Base-by-base conservation (phyloP, 2,113 vertebrate species). In the Nettapus auritus region DNA sequence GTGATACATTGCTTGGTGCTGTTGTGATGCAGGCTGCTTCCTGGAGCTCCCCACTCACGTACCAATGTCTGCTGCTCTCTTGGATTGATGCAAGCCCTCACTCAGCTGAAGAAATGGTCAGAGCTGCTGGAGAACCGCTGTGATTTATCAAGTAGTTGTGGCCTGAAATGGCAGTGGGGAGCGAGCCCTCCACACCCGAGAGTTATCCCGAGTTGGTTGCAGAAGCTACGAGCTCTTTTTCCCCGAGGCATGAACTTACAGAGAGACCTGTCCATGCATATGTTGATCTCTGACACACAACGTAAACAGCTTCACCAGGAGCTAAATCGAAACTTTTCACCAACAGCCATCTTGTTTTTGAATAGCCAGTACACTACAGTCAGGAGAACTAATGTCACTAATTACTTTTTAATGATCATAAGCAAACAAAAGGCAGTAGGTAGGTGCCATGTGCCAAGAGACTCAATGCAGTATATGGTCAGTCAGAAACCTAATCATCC, bases 321-420 rank as follows among this genome's bases (percentile, higher is more conserved):
- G 67, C 42, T 71, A 78, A 69, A 63, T 15, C 53, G 69, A 88
- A 62, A 70, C 42, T 60, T 48, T 62, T 56, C 64, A 75, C 82
- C 53, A 63, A 88, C 86, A 89, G 73, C 82, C 80, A 83, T 50
- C 60, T 60, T 50, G n/a, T 81, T 82, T 91, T 86, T 82, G 68
- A 88, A 70, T 8, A 77, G 87, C 82, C 52, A 64, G 82, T 60
- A 62, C 71, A 9, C 20, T 85, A 63, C 18, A 90, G n/a, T 86
- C 64, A 80, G 73, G 91, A 60, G 55, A 90, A 69, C 42, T 96
- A 79, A 95, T 93, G 88, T 95, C 89, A 87, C 88, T 98, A 97
- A 98, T 95, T 92, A 96, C 71, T 71, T 98, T 98, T 97, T 97
- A 98, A 98, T 96, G 91, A 92, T 93, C 50, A 56, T 69, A 84